Conservation (phyloP, 2,888 invertebrate genomes). For the Zaprionus obscuricornis region DNA sequence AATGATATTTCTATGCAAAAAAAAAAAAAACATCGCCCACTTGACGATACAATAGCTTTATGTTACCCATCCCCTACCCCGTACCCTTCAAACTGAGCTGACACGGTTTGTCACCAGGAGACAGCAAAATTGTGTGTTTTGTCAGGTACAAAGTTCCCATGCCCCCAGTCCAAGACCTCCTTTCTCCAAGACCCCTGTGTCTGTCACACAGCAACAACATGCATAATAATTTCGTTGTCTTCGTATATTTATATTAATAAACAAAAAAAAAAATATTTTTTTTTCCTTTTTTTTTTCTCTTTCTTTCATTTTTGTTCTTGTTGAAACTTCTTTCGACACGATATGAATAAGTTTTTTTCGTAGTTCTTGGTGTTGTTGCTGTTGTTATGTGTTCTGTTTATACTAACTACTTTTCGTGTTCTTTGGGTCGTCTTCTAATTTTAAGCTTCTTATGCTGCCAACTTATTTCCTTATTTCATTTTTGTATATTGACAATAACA, state of each 20-base stretch:
- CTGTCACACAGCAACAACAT: conserved; percentile 37
- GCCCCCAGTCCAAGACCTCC: not conserved
- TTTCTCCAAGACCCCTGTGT: conserved; percentile 1
- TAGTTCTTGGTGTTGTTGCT: too few relatives aligned
- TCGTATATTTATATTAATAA: conserved; percentile 77
- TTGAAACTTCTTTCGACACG: conserved; percentile 73
- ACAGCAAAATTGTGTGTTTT: conserved; percentile 52
- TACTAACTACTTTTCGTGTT: not conserved
- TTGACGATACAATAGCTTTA: conserved; percentile 33
- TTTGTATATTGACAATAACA: conserved; percentile 36
- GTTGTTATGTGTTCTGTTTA: too few relatives aligned
- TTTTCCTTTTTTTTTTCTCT: conserved; percentile 5
- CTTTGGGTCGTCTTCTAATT: conserved; percentile 45
- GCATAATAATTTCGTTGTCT: conserved; percentile 66
- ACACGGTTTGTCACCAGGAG: conserved; percentile 82
- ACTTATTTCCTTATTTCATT: conserved; percentile 20
- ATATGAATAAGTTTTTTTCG: conserved; percentile 37
- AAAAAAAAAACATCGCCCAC: conserved; percentile 37
- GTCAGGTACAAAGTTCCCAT: conserved; percentile 3
- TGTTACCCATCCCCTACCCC: not conserved
- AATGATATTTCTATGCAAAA: conserved; percentile 55
- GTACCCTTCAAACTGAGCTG: conserved; percentile 41
- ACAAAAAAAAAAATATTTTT: conserved; percentile 55
- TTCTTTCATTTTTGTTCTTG: conserved; percentile 35
- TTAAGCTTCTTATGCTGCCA: conserved; percentile 59